Evolutionary conservation across 2,113 vertebrate genomes (phyloP).

Genomic region (Cyprinus carpio): DNA sequence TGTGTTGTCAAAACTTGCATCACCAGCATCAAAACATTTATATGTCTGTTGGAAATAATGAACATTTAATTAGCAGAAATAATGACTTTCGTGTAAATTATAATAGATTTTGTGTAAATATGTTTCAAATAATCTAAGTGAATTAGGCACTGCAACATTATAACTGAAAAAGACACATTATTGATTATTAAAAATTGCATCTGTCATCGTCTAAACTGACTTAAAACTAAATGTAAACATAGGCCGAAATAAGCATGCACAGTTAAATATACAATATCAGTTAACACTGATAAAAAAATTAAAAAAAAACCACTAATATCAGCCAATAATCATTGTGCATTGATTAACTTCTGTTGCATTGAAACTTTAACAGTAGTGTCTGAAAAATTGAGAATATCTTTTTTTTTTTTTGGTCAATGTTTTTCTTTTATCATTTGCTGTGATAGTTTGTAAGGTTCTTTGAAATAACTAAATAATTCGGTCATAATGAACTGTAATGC

Average conservation of each 20-base stretch:
- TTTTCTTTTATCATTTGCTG: not conserved
- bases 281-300: not conserved
- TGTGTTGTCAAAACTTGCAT: conserved; percentile 63
- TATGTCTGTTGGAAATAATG: conserved; percentile 53
- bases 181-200: not conserved
- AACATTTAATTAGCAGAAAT: not conserved
- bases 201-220: not conserved
- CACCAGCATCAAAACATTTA: conserved; percentile 59
- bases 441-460: not conserved
- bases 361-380: not conserved
- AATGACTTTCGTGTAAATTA: not conserved
- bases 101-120: not conserved
- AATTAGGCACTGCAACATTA: no score
- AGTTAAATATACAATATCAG: not conserved
- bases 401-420: no score
- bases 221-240: not conserved
- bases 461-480: not conserved
- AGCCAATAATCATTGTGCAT: not conserved
- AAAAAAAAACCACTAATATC: not conserved
- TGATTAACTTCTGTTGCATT: not conserved
- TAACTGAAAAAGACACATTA: no score
- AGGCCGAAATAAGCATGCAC: not conserved
- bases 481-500: not conserved
- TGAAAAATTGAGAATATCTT: no score
- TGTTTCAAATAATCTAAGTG: no score